These are phyloP conservation scores for Enteromius fasciolatus DNA, from an alignment of 2,797 vertebrate species.

Conservation along the genomic window DNA sequence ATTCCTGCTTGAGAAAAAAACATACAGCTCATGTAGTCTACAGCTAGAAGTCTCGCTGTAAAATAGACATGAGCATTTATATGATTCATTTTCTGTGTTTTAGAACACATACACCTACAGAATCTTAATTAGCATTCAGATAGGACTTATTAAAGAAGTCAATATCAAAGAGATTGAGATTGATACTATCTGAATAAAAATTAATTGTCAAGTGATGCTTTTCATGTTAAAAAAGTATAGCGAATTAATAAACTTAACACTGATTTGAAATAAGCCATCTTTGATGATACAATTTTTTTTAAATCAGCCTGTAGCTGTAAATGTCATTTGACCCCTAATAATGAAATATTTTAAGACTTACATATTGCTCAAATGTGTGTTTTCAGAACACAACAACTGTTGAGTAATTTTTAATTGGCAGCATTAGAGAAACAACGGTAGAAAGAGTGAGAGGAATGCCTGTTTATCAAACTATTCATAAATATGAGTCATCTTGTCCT, in stretches of 20 bases:
- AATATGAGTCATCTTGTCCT: constrained; percentile 53
- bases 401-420: neutral
- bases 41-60: neutral
- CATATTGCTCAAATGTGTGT: neutral
- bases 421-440: constrained; percentile 14
- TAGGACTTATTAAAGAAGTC: neutral
- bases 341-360: neutral
- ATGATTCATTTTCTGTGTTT: neutral
- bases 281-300: neutral
- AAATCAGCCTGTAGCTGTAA: neutral
- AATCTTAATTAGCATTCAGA: neutral
- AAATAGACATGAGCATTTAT: constrained; percentile 6
- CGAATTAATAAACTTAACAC: neutral
- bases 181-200: neutral
- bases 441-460: constrained; percentile 41
- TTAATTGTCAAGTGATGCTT: neutral
- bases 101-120: neutral
- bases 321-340: neutral
- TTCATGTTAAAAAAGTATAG: neutral
- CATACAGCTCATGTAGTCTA: neutral
- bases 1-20: neutral
- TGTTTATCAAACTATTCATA: constrained; percentile 55
- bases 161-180: neutral
- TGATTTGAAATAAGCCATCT: neutral
- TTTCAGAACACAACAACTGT: neutral